Evolutionary conservation across 1,140 invertebrate species (phyloP), one percentile per base, ranked within the genome.

Genomic region (Plodia interpunctella): DNA sequence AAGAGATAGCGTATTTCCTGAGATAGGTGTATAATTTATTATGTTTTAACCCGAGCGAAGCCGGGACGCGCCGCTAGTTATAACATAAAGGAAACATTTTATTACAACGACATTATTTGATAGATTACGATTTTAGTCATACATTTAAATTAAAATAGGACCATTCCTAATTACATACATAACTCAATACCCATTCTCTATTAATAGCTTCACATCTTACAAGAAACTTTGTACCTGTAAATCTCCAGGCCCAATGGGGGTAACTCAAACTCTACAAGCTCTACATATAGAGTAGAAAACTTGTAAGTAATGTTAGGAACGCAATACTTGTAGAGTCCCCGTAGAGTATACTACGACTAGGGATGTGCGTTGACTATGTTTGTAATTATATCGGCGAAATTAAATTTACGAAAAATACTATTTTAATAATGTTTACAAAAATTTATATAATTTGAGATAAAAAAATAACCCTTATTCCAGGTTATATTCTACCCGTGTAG

Each of bases 241-340:
- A 25, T 25, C 51, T 53, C 21, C 5, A 28, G 51, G n/a, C 49
- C 56, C 44, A 5, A 18, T 17, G 44, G 56, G 56, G 21, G 49
- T 35, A 44, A 44, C 44, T n/a, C 56, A 50, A 35, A 50, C 25
- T 44, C 38, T 28, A 57, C 21, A 57, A 57, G 38, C 18, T 57
- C 18, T 53, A 53, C 21, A 25, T 53, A 25, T 20, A 53, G 19
- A 21, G 51, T 53, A 55, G 63, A 74, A 68, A 79, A 77, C 65
- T 79, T 75, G 66, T 72, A 72, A 78, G 68, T 76, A 74, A 78
- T 72, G 72, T 68, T 69, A 64, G 51, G 57, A 57, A 62, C 65
- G 66, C 66, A 80, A 71, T 69, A 72, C 70, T 78, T 64, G 64
- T 57, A 63, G 54, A 60, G 63, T 53, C 61, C 71, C 73, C 66